Evolutionary conservation across 2,797 vertebrate species (phyloP).

Genomic region (Mastacembelus armatus): DNA sequence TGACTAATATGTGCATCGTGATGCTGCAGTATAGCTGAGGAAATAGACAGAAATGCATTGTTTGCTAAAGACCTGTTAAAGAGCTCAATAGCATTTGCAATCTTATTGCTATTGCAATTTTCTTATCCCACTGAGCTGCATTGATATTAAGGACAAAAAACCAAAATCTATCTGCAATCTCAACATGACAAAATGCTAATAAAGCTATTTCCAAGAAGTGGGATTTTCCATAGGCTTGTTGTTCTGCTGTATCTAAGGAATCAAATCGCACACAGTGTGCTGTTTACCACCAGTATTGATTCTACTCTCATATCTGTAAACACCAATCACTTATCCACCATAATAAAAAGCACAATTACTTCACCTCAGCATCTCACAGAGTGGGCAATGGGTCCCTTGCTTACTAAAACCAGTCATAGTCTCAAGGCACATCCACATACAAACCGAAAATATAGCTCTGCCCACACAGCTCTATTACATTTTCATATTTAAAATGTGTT

Average conservation of each 20-base stretch:
- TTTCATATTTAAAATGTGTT: neutral
- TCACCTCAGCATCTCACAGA: constrained; percentile 35
- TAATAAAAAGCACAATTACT: constrained; percentile 19
- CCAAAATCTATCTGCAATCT: neutral
- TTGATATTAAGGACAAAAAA: neutral
- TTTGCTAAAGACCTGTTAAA: no score
- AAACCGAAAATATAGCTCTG: neutral
- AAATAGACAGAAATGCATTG: no score
- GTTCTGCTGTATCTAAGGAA: neutral
- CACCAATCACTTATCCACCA: constrained; percentile 28
- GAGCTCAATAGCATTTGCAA: no score
- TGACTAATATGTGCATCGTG: neutral
- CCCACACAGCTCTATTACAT: neutral
- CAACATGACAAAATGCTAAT: neutral
- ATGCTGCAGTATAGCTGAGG: neutral
- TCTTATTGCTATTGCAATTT: no score
- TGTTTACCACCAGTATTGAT: neutral
- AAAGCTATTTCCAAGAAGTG: neutral
- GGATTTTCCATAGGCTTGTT: no score
- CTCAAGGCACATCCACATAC: constrained; percentile 1
- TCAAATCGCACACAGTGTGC: neutral
- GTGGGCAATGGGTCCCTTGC: constrained; percentile 1
- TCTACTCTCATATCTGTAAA: constrained; percentile 36
- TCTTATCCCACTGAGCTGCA: neutral
- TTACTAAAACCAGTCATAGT: constrained; percentile 9